Percentiles rank a stretch among this genome's conserved stretches.
Evolutionary conservation across 92 coral and sea anemone genomes (phyloP).

Genomic region (Zoanthus sociatus): DNA sequence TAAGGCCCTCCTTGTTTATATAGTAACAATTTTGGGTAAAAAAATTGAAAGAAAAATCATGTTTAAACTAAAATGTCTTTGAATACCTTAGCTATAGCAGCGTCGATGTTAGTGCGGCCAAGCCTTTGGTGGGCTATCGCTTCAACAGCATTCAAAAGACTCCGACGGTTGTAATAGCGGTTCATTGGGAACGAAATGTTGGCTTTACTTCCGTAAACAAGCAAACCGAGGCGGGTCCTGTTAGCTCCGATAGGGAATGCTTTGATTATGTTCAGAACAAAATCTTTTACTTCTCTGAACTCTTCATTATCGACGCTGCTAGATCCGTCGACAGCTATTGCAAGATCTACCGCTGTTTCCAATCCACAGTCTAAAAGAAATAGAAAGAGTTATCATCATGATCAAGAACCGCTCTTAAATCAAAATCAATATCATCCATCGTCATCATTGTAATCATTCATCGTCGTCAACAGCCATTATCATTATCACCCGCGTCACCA

Average conservation of each 20-base stretch:
- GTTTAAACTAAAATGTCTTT: neutral
- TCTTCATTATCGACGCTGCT: constrained; percentile 76
- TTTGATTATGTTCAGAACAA: constrained; percentile 72
- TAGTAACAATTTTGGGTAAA: too few species aligned
- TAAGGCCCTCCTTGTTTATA: too few species aligned
- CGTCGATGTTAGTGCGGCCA: neutral
- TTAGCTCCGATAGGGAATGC: constrained; percentile 67
- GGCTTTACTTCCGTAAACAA: constrained; percentile 77
- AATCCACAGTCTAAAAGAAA: constrained; percentile 66
- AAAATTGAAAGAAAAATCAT: too few species aligned
- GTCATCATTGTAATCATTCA: too few species aligned
- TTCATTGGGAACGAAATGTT: constrained; percentile 57
- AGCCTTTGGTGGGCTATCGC: constrained; percentile 52
- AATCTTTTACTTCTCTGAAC: constrained; percentile 77
- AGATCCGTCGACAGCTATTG: constrained; percentile 92
- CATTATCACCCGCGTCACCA: too few species aligned
- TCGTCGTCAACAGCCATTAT: too few species aligned
- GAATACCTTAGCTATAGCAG: constrained; percentile 14
- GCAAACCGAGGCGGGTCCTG: constrained; percentile 78
- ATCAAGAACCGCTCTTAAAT: too few species aligned
- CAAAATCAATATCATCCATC: too few species aligned
- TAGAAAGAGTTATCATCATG: neutral
- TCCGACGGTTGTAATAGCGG: constrained; percentile 42
- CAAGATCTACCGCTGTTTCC: constrained; percentile 69
- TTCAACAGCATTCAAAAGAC: constrained; percentile 59